phyloP scores from a whole-genome alignment of 2,888 invertebrate genomes.

The Noctuana brunneofusca region DNA sequence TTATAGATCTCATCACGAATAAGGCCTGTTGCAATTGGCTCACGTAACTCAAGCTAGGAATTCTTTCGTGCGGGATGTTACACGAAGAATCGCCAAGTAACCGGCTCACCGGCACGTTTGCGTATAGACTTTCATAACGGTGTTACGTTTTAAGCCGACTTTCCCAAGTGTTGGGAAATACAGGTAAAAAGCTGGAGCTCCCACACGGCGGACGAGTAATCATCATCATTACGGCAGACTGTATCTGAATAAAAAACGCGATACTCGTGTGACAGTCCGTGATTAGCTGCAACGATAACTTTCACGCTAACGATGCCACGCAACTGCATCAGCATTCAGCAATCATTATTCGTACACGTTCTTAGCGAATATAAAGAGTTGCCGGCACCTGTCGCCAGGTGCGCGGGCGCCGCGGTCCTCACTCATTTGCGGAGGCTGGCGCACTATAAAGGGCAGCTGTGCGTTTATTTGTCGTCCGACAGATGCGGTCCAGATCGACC shows the following conservation, averaged over 20 bases:
- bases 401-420: slow-evolving; percentile 56
- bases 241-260: slow-evolving; percentile 52
- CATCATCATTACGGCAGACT: slow-evolving; percentile 59
- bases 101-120: slow-evolving; percentile 56
- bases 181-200: slow-evolving; percentile 72
- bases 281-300: slow-evolving; percentile 60
- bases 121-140: slow-evolving; percentile 77
- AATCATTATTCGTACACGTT: slow-evolving; percentile 43
- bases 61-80: slow-evolving; percentile 65
- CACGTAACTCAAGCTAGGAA: slow-evolving; percentile 53
- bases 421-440: slow-evolving; percentile 52
- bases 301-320: slow-evolving; percentile 61
- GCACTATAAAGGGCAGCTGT: slow-evolving; percentile 74
- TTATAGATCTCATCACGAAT: slow-evolving; percentile 29
- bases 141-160: slow-evolving; percentile 73
- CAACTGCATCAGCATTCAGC: slow-evolving; percentile 52
- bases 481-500: slow-evolving; percentile 79
- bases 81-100: slow-evolving; percentile 60
- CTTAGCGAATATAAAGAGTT: slow-evolving; percentile 35
- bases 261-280: slow-evolving; percentile 60
- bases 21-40: slow-evolving; percentile 45
- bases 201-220: slow-evolving; percentile 72
- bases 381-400: slow-evolving; percentile 76
- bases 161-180: slow-evolving; percentile 76
- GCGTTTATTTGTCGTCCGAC: slow-evolving; percentile 67